Evolutionary conservation across 2,113 vertebrate genomes (phyloP).

Genomic region (Chascanopsetta lugubris): DNA sequence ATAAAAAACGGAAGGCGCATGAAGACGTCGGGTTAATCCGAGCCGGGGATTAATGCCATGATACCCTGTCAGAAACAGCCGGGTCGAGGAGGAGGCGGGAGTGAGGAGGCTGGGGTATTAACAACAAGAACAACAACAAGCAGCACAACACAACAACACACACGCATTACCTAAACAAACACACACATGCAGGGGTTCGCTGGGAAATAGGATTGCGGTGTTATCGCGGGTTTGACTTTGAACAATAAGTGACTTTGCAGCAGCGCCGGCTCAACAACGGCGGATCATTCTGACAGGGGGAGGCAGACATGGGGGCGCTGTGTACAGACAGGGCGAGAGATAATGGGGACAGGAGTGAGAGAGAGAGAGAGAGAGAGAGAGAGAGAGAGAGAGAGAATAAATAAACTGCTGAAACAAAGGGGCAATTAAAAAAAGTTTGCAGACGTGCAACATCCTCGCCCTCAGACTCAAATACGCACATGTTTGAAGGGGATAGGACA

Average conservation of each 20-base stretch:
- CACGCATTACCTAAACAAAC: slow-evolving; percentile 6
- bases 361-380: background rate
- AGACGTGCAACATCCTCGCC: background rate
- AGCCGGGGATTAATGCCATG: slow-evolving; percentile 71
- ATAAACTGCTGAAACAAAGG: slow-evolving; percentile 8
- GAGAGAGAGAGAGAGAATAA: background rate
- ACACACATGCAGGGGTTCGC: background rate
- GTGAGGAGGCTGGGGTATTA: too few relatives aligned
- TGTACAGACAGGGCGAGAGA: background rate
- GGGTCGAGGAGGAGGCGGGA: background rate
- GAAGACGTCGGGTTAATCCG: slow-evolving; percentile 72
- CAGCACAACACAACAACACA: slow-evolving; percentile 34
- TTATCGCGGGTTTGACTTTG: slow-evolving; percentile 51
- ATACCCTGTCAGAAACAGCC: slow-evolving; percentile 64
- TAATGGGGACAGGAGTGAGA: background rate
- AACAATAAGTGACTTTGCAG: slow-evolving; percentile 56
- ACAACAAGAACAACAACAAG: slow-evolving; percentile 27
- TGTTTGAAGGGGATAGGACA: too few relatives aligned
- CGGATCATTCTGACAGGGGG: slow-evolving; percentile 32
- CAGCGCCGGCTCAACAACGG: slow-evolving; percentile 32
- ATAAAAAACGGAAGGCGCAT: slow-evolving; percentile 63
- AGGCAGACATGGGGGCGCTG: slow-evolving; percentile 2
- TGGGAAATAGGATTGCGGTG: slow-evolving; percentile 38
- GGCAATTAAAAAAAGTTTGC: background rate
- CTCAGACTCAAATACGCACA: too few relatives aligned